Percentiles rank a stretch among this genome's conserved stretches.
Evolutionary conservation across 2,113 vertebrate genomes (phyloP).

Genomic region (Tragelaphus buxtoni): DNA sequence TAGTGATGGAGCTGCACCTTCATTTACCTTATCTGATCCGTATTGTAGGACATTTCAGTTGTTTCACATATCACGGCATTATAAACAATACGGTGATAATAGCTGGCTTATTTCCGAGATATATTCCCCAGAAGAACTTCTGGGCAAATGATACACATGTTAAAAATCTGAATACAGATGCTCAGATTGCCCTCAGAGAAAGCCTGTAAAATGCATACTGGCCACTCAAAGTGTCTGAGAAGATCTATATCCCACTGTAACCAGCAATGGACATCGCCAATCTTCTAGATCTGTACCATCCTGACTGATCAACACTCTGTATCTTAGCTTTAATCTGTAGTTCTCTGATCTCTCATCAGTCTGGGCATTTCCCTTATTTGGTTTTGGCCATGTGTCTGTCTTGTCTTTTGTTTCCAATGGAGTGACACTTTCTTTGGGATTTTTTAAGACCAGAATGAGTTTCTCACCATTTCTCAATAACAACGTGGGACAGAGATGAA

Average conservation of each 20-base stretch:
- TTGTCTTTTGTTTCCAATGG: not conserved
- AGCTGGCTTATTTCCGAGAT: not conserved
- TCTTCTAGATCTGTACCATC: not conserved
- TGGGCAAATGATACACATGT: not conserved
- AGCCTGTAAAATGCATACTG: not conserved
- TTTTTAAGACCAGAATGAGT: not conserved
- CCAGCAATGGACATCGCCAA: too few species aligned
- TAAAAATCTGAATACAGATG: not conserved
- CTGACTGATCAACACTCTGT: too few species aligned
- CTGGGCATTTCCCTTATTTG: not conserved
- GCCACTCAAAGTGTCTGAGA: not conserved
- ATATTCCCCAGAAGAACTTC: not conserved
- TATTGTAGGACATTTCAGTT: not conserved
- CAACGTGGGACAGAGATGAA: not conserved
- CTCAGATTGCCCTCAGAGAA: fast-evolving
- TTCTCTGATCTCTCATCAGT: not conserved
- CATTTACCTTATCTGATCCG: not conserved
- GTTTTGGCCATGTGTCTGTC: not conserved
- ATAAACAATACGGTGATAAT: not conserved
- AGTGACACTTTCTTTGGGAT: not conserved
- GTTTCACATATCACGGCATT: not conserved
- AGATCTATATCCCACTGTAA: not conserved
- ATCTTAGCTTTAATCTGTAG: not conserved
- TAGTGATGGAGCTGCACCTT: not conserved
- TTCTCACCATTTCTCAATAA: not conserved